Percentiles rank a stretch among this genome's conserved stretches.
Conservation (phyloP, 2,113 vertebrate species). For the Hystrix cristata region DNA sequence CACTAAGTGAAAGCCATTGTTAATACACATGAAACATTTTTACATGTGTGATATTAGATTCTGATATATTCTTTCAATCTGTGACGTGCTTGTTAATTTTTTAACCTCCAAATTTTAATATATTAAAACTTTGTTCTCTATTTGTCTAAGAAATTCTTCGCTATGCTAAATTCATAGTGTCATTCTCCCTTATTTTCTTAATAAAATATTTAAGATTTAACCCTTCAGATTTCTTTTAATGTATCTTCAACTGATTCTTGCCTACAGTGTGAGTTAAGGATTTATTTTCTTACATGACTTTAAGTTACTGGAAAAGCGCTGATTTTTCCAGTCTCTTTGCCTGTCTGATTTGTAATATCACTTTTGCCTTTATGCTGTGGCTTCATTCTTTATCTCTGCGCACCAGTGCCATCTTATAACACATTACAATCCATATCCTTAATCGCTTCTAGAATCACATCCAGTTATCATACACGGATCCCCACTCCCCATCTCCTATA, state of each 20-base stretch:
- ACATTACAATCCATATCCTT: background rate
- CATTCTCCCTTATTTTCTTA: background rate
- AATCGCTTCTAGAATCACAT: background rate
- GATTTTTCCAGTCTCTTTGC: background rate
- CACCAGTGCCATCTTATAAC: background rate
- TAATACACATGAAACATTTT: background rate
- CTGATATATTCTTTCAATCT: background rate
- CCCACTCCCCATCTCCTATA: background rate
- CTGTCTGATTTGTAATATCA: background rate
- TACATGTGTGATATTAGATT: background rate
- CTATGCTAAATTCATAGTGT: background rate
- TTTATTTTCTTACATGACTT: background rate
- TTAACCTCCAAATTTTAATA: background rate
- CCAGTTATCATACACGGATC: background rate
- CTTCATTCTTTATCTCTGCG: background rate
- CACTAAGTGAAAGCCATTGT: background rate
- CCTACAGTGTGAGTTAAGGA: background rate
- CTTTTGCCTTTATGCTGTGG: background rate
- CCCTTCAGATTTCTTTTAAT: background rate
- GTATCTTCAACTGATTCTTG: background rate
- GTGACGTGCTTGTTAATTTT: background rate
- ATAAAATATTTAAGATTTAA: background rate
- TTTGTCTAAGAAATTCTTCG: background rate
- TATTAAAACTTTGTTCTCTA: conserved; percentile 10
- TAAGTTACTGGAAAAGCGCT: background rate